phyloP scores from a whole-genome alignment of 2,797 vertebrate species.

The Clamator glandarius region DNA sequence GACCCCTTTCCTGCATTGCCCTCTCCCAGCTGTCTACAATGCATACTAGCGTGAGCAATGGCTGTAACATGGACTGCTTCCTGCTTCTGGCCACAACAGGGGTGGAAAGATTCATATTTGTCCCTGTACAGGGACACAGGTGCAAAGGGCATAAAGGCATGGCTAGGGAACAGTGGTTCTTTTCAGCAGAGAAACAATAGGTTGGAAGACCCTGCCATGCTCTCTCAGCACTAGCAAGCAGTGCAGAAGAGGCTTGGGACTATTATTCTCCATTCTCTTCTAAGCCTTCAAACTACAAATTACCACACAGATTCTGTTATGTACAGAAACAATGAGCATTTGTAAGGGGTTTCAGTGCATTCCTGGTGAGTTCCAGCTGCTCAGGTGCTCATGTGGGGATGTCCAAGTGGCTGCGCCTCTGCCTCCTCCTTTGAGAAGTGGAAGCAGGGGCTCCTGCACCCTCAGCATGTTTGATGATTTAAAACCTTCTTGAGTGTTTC shows the following conservation, averaged over 20 bases:
- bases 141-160: not conserved
- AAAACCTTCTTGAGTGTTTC: not conserved
- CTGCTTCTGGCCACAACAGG: rapidly evolving
- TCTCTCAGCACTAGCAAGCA: not conserved
- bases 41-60: not conserved
- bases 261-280: not conserved
- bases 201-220: not conserved
- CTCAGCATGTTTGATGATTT: not conserved
- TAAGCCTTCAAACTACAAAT: not conserved
- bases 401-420: not conserved
- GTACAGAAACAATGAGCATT: not conserved
- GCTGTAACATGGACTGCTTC: not conserved
- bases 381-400: not conserved
- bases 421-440: not conserved
- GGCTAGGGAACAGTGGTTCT: not conserved
- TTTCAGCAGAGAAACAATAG: not conserved
- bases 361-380: not conserved
- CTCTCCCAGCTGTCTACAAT: not conserved
- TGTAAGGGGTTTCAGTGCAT: not conserved
- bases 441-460: not conserved
- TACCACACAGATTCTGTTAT: not conserved
- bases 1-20: rapidly evolving
- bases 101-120: not conserved
- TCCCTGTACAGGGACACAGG: not conserved
- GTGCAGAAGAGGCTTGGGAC: not conserved